phyloP scores from a whole-genome alignment of 37 sponge, comb jelly and placozoan genomes.

The Eunapius fragilis region DNA sequence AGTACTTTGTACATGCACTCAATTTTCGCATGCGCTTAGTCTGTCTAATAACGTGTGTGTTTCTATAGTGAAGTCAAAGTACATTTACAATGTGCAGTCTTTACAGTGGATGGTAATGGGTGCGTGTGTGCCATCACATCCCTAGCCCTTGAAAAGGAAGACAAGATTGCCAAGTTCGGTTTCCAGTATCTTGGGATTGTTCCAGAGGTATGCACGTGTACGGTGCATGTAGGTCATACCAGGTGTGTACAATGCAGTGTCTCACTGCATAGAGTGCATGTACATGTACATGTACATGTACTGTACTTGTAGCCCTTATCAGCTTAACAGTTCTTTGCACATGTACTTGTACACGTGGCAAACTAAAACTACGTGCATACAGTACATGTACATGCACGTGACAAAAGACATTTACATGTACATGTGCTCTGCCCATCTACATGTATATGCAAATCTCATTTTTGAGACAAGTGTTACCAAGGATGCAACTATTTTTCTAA shows the following conservation, averaged over 20 bases:
- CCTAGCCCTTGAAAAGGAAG: slow-evolving; percentile 64
- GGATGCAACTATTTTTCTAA: neutral
- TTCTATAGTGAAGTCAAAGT: too few species aligned
- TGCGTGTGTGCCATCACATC: neutral
- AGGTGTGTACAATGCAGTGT: too few species aligned
- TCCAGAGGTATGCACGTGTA: slow-evolving; percentile 39
- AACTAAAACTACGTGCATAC: too few species aligned
- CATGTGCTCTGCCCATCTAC: too few species aligned
- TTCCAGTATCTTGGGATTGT: slow-evolving; percentile 76
- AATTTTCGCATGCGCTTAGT: too few species aligned
- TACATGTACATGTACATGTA: too few species aligned
- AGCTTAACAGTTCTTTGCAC: neutral
- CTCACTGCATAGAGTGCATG: too few species aligned
- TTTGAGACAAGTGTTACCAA: neutral
- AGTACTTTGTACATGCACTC: too few species aligned
- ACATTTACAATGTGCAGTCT: too few species aligned
- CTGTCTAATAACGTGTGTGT: too few species aligned
- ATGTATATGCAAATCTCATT: too few species aligned
- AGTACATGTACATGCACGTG: neutral
- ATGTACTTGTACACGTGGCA: neutral
- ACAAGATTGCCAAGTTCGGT: slow-evolving; percentile 73
- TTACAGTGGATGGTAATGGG: too few species aligned
- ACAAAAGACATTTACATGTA: neutral
- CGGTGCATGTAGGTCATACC: neutral
- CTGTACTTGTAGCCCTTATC: neutral